Percentiles rank a stretch among this genome's conserved stretches.
phyloP scores from a whole-genome alignment of 2,113 vertebrate species.

The Cephalophus harveyi region DNA sequence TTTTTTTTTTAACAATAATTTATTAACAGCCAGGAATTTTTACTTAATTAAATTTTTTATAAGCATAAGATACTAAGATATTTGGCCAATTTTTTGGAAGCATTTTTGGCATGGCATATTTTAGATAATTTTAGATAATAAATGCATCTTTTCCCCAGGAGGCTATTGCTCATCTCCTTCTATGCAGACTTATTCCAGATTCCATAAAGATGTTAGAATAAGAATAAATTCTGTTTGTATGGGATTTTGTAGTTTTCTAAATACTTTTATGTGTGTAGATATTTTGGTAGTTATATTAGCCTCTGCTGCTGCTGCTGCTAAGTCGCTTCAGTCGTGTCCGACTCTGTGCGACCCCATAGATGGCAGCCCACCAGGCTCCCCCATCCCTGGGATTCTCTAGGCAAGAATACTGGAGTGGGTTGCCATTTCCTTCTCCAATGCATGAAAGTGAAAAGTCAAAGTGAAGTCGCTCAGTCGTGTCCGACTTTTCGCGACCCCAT shows the following conservation, averaged over 20 bases:
- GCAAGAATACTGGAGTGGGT: no score
- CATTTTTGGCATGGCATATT: not conserved
- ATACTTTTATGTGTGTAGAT: not conserved
- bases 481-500: no score
- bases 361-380: no score
- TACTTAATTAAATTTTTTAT: conserved; percentile 20
- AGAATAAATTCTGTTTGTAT: not conserved
- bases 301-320: not conserved
- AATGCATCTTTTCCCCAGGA: not conserved
- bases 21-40: not conserved
- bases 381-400: no score
- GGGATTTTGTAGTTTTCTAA: not conserved
- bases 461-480: no score
- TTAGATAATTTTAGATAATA: conserved; percentile 17
- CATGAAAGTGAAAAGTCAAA: no score
- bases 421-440: no score
- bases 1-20: not conserved
- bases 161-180: not conserved
- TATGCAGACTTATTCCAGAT: not conserved
- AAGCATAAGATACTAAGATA: not conserved
- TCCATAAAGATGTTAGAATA: not conserved
- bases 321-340: rapidly evolving
- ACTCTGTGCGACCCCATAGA: no score
- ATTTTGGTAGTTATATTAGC: not conserved
- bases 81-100: not conserved